These are phyloP conservation scores for Gorsachius goisagi DNA, from an alignment of 2,113 vertebrate genomes.

Conservation along the genomic window DNA sequence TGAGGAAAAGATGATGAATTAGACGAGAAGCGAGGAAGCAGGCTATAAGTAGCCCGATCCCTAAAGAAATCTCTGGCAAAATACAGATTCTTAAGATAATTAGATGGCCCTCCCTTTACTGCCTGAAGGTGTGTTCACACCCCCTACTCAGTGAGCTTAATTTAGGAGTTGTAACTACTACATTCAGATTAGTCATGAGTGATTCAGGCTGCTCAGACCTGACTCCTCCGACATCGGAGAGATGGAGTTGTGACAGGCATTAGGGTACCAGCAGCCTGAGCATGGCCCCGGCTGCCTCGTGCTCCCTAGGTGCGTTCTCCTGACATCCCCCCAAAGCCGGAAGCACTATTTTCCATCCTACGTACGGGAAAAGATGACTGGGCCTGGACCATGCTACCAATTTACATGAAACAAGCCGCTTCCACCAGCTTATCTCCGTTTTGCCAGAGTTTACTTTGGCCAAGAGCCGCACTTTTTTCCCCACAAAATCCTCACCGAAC, in stretches of 20 bases:
- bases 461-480: neutral
- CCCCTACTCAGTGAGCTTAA: neutral
- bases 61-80: neutral
- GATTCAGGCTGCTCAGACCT: conserved; percentile 35
- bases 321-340: neutral
- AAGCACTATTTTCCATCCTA: neutral
- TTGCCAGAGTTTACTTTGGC: conserved; percentile 38
- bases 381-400: neutral
- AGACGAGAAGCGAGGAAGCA: neutral
- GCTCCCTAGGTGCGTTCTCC: neutral
- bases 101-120: neutral
- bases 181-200: conserved; percentile 30
- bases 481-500: neutral
- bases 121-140: conserved; percentile 48
- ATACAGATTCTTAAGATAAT: neutral
- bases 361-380: neutral
- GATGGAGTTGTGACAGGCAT: conserved; percentile 16
- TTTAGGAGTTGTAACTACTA: conserved; percentile 34
- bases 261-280: neutral
- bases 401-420: neutral
- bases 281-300: neutral
- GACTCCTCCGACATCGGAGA: conserved; percentile 28
- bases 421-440: neutral
- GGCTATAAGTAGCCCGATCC: neutral
- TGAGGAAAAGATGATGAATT: neutral